Evolutionary conservation across 1,140 invertebrate species (phyloP), one percentile per base, ranked within the genome.

Genomic region (Archegozetes longisetosus): DNA sequence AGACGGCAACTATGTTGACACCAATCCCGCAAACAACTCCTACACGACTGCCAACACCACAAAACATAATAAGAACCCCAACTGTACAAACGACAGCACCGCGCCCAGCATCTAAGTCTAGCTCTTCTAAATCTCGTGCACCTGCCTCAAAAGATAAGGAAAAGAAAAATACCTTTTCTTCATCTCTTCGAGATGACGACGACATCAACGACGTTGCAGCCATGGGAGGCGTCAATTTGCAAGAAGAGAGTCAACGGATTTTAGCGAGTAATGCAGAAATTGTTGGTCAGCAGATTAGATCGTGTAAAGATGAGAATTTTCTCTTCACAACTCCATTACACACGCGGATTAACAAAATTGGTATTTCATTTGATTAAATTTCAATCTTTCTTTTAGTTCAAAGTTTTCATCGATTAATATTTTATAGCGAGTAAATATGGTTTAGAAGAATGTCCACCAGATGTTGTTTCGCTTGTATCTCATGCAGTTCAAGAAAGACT

Each of bases 181-280:
- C 61, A 17, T n/a, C 29, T 25, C 53, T 58, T 71, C 78, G 84
- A 70, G 85, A 83, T 27, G 88, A 93, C 71, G 89, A 94, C 74
- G 89, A 93, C 71, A 95, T 98, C 64, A 98, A 97, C 70, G 93
- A 98, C 78, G 93, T 98, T 0, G 92, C 93, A 24, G 92, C 92
- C 4, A 98, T 98, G 93, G 93, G 93, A 66, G 93, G 93, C 26
- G 92, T 98, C n/a, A 98, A 98, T 75, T 77, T 98, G 65, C 85
- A 87, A 1, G 93, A 98, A 75, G 93, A 98, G 75, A 86, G 85
- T 55, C 89, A 94, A 70, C 83, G 87, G 72, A 97, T 97, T 68
- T 77, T 97, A 27, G 90, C 91, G 2, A 88, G 88, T 2, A 74
- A 70, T 66, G 91, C 90, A 3, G 91, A 96, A 68, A 85, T 92